Conservation (phyloP, 1,140 invertebrate genomes). For the Agrilus planipennis region DNA sequence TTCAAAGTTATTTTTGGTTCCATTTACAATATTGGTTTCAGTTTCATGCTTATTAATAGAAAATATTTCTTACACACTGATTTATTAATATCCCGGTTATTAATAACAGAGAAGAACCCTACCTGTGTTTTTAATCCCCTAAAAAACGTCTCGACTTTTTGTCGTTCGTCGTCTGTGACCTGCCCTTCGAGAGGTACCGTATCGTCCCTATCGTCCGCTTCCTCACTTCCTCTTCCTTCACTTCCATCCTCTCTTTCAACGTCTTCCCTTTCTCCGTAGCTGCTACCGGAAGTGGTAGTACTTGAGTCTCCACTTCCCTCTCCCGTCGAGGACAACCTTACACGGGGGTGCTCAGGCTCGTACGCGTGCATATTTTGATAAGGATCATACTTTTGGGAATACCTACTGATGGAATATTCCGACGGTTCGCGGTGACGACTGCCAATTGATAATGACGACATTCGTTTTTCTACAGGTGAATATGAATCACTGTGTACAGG, state of each 20-base stretch:
- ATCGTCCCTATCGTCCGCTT: conserved; percentile 26
- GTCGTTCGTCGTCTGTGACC: conserved; percentile 56
- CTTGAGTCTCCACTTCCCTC: conserved; percentile 38
- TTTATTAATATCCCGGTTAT: too few relatives aligned
- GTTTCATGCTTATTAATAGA: too few relatives aligned
- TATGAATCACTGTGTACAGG: too few relatives aligned
- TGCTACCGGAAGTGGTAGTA: conserved; percentile 38
- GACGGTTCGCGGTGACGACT: conserved; percentile 28
- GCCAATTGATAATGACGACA: conserved; percentile 24
- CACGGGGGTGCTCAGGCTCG: conserved; percentile 21
- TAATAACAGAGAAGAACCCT: conserved; percentile 24
- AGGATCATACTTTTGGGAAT: conserved; percentile 29
- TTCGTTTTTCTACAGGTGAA: conserved; percentile 21
- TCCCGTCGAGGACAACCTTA: conserved; percentile 36
- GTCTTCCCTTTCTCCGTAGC: conserved; percentile 23
- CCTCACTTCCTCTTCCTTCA: conserved; percentile 28
- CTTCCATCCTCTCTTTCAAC: conserved; percentile 32
- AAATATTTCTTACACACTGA: too few relatives aligned
- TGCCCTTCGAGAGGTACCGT: conserved; percentile 26
- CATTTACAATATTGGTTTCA: too few relatives aligned
- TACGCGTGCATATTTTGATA: conserved; percentile 28
- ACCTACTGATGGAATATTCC: conserved; percentile 21
- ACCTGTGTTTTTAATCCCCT: conserved; percentile 63
- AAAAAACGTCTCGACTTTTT: conserved; percentile 70
- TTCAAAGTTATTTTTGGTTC: too few relatives aligned